Evolutionary conservation across 2,113 vertebrate species (phyloP), one percentile per base, ranked within the genome.

Genomic region (Dasyornis broadbenti): DNA sequence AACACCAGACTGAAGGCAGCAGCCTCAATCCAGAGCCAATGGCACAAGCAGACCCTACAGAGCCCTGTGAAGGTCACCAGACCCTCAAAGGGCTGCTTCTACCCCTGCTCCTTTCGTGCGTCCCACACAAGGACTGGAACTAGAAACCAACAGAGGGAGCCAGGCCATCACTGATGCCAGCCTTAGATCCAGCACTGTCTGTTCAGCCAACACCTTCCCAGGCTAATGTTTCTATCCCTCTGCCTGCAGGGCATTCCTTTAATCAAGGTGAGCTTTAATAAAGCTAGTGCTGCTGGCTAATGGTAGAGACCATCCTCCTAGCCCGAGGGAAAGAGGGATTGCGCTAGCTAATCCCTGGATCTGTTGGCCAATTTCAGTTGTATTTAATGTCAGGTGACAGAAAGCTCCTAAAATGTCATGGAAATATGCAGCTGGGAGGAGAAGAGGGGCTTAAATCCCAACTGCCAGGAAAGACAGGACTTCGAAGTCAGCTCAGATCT

Each of bases 61-160:
- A 78, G 50, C 45, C 66, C 73, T 0, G 0, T 5, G 35, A 44
- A 66, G 65, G 39, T 4, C 20, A 54, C 10, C 30, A 18, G 87
- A 26, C 63, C 27, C 64, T 3, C 5, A 0, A 28, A 45, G 39
- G 60, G n/a, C 37, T 7, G 12, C 52, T 52, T 63, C 64, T 73
- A 21, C 28, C 39, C 37, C 21, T 19, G 5, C 2, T 16, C 18
- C 27, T 68, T 22, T 18, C 37, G 27, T 16, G 61, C 27, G 68
- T 44, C 13, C 39, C 64, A 40, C 53, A 31, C 42, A 47, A 50
- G 47, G 64, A 66, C 39, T 31, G 69, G 76, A 56, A 57, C 22
- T 17, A 50, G 39, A 82, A 68, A 79, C 81, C 94, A 85, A 92
- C 31, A 95, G 81, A 92, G 89, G 91, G 82, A 95, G 81, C 72